phyloP scores from a whole-genome alignment of 2,113 vertebrate genomes.

The Clarias macrocephalus region DNA sequence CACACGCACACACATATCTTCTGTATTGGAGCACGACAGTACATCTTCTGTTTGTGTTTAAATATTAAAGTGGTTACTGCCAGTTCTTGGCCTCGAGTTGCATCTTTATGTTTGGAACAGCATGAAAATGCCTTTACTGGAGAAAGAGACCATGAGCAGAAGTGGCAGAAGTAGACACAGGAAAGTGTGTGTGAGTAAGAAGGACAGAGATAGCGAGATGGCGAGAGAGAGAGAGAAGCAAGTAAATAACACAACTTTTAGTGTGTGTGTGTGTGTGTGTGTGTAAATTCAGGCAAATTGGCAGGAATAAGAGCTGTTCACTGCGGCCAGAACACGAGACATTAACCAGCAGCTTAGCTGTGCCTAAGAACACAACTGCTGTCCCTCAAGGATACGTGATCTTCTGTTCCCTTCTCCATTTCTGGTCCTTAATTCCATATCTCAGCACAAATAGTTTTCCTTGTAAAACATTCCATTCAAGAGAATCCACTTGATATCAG shows the following conservation, averaged over 20 bases:
- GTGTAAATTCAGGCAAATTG: constrained; percentile 36
- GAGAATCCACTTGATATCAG: not conserved
- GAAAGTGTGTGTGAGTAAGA: not conserved
- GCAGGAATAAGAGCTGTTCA: constrained; percentile 19
- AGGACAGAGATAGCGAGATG: constrained; percentile 23
- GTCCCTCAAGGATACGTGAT: not conserved
- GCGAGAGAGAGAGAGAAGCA: not conserved
- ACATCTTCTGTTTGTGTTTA: constrained; percentile 16
- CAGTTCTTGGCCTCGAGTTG: not conserved
- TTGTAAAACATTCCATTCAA: not conserved
- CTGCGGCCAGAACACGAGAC: not conserved
- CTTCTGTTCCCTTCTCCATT: not conserved
- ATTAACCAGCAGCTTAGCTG: constrained; percentile 5
- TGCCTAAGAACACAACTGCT: constrained; percentile 11
- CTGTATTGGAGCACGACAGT: not conserved
- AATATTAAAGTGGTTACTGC: constrained; percentile 21
- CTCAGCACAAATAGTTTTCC: not conserved
- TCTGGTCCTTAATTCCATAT: not conserved
- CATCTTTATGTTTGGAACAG: constrained; percentile 28
- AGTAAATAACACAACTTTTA: constrained; percentile 50
- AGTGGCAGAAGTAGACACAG: constrained; percentile 29
- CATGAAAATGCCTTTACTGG: constrained; percentile 15
- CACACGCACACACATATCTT: not conserved
- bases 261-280: constrained; percentile 9
- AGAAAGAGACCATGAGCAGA: constrained; percentile 39